phyloP scores from a whole-genome alignment of 2,888 invertebrate species.

The Cecidostiba fungosa region DNA sequence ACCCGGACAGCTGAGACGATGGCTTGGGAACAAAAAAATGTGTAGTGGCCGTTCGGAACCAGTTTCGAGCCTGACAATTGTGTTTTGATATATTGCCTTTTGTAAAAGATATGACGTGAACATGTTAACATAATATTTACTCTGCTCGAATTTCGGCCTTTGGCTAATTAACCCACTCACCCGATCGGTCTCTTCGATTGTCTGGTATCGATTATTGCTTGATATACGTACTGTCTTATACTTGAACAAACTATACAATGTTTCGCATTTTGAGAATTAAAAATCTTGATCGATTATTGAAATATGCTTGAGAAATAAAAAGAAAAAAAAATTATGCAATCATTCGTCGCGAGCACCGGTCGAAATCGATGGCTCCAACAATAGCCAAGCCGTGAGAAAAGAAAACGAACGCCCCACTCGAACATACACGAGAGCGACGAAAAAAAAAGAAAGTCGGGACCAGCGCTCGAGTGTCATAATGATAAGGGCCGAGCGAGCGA shows the following conservation, averaged over 20 bases:
- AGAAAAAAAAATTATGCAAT: background rate
- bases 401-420: conserved; percentile 37
- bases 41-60: background rate
- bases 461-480: conserved; percentile 54
- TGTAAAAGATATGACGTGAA: background rate
- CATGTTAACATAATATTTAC: conserved; percentile 34
- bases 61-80: conserved; percentile 10
- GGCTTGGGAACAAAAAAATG: conserved; percentile 13
- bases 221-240: no score
- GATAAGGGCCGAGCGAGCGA: conserved; percentile 51
- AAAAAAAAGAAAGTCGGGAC: background rate
- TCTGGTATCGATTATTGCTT: background rate
- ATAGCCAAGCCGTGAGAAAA: conserved; percentile 40
- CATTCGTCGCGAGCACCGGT: background rate
- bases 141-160: background rate
- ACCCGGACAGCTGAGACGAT: background rate
- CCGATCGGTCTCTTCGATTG: background rate
- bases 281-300: no score
- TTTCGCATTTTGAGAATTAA: background rate
- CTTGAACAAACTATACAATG: no score
- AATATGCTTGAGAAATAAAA: background rate
- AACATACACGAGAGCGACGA: background rate
- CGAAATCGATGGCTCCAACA: background rate
- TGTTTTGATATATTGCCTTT: background rate
- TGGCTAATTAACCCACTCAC: background rate